Conservation (phyloP, 2,113 vertebrate genomes). For the Oreochromis aureus region DNA sequence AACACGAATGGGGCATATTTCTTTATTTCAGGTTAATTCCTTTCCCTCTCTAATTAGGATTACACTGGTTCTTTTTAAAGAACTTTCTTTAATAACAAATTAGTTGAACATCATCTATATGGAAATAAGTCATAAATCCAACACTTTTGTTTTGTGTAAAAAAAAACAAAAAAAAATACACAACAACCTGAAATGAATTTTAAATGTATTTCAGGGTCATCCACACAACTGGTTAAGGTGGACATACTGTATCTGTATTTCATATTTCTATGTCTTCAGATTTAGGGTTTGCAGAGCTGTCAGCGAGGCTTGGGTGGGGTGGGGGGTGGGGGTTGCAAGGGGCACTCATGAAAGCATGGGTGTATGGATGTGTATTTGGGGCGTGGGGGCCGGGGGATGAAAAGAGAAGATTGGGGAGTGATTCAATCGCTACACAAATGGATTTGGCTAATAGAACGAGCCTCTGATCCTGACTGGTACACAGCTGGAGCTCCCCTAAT, state of each 20-base stretch:
- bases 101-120: not conserved
- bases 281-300: not conserved
- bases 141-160: not conserved
- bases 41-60: not conserved
- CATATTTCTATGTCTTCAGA: not conserved
- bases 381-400: conserved; percentile 10
- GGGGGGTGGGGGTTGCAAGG: not conserved
- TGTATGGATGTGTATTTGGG: conserved; percentile 38
- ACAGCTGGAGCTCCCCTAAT: conserved; percentile 75
- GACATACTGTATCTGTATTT: not conserved
- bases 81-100: not conserved
- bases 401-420: conserved; percentile 62
- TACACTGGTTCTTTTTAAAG: not conserved
- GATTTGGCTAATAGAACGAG: conserved; percentile 74
- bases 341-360: not conserved
- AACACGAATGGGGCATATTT: not conserved
- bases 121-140: not conserved
- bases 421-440: conserved; percentile 77
- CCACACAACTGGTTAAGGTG: not conserved
- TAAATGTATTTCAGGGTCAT: not conserved
- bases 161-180: accelerated
- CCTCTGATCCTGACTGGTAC: conserved; percentile 74
- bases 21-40: not conserved
- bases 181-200: not conserved
- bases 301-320: not conserved